Evolutionary conservation across 2,888 invertebrate genomes (phyloP).

Genomic region (Callimorpha dominula): DNA sequence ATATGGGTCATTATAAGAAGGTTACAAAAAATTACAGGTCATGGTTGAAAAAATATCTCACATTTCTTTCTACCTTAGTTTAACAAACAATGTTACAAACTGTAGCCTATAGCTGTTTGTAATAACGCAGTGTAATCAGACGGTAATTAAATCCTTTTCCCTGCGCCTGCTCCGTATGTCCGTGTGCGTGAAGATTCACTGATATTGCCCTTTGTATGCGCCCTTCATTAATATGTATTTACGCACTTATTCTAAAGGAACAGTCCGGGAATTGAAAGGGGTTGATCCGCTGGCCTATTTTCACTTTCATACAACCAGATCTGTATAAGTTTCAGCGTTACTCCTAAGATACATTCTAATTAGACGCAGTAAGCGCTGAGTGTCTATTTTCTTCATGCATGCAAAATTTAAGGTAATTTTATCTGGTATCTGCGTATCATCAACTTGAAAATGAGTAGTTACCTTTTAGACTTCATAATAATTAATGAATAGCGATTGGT

Average conservation of each 20-base stretch:
- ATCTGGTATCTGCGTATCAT: no score
- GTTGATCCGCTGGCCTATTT: background rate
- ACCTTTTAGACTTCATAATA: no score
- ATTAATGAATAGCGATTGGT: no score
- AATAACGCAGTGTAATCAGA: conserved; percentile 36
- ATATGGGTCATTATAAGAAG: background rate
- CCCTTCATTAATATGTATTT: conserved; percentile 50
- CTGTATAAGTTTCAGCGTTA: no score
- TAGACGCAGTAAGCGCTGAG: no score
- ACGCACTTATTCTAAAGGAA: conserved; percentile 37
- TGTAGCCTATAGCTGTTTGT: conserved; percentile 35
- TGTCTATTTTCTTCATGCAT: no score
- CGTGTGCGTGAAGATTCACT: conserved; percentile 62
- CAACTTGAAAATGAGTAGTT: no score
- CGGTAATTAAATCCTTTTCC: conserved; percentile 59
- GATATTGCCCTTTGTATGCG: conserved; percentile 45
- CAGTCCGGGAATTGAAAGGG: conserved; percentile 9
- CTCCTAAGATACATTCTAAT: no score
- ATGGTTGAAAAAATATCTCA: conserved; percentile 28
- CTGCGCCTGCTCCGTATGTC: conserved; percentile 43
- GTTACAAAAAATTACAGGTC: conserved; percentile 3
- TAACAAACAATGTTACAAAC: conserved; percentile 33
- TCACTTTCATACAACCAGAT: no score
- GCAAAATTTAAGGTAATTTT: no score
- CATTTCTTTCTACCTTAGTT: conserved; percentile 15